Base-by-base conservation (phyloP, 92 coral and sea anemone genomes). In the Isaurus tuberculatus region DNA sequence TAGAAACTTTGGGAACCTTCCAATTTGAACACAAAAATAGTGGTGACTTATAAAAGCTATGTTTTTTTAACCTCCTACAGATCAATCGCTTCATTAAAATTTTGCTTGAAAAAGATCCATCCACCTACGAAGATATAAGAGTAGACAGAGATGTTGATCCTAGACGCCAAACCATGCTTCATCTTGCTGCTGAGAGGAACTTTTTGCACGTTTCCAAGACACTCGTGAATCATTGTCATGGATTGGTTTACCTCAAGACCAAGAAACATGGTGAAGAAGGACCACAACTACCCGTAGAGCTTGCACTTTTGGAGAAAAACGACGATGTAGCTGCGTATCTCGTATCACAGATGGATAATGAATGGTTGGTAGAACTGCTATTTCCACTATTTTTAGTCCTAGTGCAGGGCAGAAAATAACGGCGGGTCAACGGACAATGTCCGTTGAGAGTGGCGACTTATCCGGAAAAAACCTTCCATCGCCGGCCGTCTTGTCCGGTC, bases 291-390 rank as follows among this genome's bases (percentile, higher is more conserved):
- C 93, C 96, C 8, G 91, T 92, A 26, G 96, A 92, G 80, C 48
- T 90, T 58, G 96, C 96, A 0, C 71, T 92, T 42, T 51, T 60
- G 32, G 34, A 74, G 57, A 87, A 87, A 72, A 90, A 92, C 19
- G 96, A 92, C 65, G 91, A 92, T 44, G 96, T 84, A 8, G 96
- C 96, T 0, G 84, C 93, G 0, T 89, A 68, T n/a, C 75, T 92
- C 75, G 79, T 90, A 1, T 55, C 89, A 42, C 85, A 86, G 67
- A 92, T 90, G 93, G 88, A 91, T 70, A 91, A 90, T 82, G 96
- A 90, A 79, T 87, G 95, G 95, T 92, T 78, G 29, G 73, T 69
- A 32, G 73, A 60, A 14, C 25, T 28, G 70, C 5, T 26, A 66
- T 5, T 66, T 66, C 8, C 1, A 23, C 16, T 46, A 19, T 46